phyloP scores from a whole-genome alignment of 2,888 invertebrate species.

The Drosophila lutescens region DNA sequence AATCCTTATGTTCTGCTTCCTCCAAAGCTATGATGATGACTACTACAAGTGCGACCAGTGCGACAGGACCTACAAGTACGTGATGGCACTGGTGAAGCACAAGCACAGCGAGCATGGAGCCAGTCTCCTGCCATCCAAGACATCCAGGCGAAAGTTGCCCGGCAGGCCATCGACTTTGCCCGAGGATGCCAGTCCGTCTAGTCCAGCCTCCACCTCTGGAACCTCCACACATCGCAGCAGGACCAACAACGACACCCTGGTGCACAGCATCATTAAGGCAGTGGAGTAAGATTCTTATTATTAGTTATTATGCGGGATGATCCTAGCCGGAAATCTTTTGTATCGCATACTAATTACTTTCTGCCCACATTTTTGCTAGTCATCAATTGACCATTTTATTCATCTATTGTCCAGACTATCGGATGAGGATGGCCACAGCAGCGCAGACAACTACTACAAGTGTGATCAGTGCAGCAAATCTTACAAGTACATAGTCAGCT shows the following conservation, averaged over 20 bases:
- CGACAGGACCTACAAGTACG: conserved; percentile 63
- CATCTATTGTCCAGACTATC: conserved; percentile 38
- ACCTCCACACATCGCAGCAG: conserved; percentile 17
- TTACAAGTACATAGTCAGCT: conserved; percentile 64
- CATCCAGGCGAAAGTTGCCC: conserved; percentile 6
- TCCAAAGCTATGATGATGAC: conserved; percentile 34
- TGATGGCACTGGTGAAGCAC: conserved; percentile 59
- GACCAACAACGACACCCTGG: conserved; percentile 51
- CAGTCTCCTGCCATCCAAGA: conserved; percentile 40
- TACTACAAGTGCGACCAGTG: conserved; percentile 66
- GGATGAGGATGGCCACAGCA: conserved; percentile 55
- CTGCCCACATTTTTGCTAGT: background rate
- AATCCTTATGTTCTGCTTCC: background rate
- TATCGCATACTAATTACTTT: background rate
- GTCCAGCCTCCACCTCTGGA: conserved; percentile 22
- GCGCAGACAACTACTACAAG: conserved; percentile 60
- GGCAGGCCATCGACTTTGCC: conserved; percentile 15
- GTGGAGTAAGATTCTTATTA: conserved; percentile 43
- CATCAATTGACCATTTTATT: background rate
- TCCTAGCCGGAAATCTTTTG: background rate
- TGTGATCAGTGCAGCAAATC: conserved; percentile 65
- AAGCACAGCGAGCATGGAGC: conserved; percentile 52
- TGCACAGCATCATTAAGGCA: conserved; percentile 62
- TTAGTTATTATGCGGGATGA: background rate
- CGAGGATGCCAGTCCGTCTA: conserved; percentile 5